Conservation (phyloP, 2,797 vertebrate species). For the Myiotriccus ornatus region DNA sequence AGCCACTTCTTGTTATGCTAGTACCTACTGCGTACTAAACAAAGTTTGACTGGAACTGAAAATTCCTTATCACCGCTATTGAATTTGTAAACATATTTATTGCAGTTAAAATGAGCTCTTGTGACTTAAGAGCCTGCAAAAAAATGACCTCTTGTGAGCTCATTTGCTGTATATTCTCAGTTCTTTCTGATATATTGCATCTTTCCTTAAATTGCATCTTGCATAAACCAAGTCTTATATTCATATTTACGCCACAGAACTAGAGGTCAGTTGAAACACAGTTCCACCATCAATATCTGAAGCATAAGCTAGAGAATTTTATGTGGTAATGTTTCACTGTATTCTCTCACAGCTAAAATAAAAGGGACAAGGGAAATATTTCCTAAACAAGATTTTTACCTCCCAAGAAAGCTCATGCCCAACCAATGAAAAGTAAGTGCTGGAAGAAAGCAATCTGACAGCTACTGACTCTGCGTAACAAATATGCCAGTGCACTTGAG, state of each 20-base stretch:
- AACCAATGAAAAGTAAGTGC: neutral
- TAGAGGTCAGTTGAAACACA: neutral
- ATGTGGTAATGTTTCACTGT: neutral
- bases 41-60: neutral
- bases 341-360: neutral
- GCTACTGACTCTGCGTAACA: neutral
- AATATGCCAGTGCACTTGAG: neutral
- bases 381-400: neutral
- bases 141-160: neutral
- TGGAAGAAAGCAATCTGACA: neutral
- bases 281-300: neutral
- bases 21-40: neutral
- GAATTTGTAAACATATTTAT: neutral
- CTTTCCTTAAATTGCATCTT: neutral
- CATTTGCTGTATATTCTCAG: neutral
- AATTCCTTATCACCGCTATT: neutral
- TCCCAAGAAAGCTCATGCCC: neutral
- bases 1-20: neutral
- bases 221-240: neutral
- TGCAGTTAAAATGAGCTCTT: neutral
- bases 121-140: neutral
- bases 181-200: neutral
- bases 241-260: neutral
- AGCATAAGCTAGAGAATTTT: neutral
- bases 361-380: neutral